A percentile compares a stretch with the other conserved stretches of the same genome.
These are phyloP conservation scores for Porites cylindrica DNA, from an alignment of 92 coral and sea anemone genomes.

Conservation along the genomic window DNA sequence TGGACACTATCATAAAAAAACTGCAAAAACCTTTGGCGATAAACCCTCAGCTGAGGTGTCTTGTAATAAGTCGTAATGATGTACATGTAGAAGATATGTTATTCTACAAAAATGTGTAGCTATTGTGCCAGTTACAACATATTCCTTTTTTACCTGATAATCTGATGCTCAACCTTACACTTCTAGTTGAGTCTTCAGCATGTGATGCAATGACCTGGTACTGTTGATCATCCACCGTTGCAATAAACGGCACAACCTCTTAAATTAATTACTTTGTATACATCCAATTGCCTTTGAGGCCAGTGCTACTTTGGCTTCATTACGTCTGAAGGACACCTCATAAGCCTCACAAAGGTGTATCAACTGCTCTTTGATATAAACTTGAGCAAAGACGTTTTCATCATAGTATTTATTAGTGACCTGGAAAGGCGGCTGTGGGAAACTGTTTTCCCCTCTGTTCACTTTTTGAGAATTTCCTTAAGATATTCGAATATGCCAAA, in stretches of 20 bases:
- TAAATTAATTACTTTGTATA: background rate
- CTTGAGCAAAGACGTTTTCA: background rate
- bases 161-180: background rate
- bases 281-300: background rate
- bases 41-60: too few relatives aligned
- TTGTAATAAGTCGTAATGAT: too few relatives aligned
- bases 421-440: constrained; percentile 8
- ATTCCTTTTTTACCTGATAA: background rate
- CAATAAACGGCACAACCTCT: background rate
- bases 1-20: too few relatives aligned
- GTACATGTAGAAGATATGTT: too few relatives aligned
- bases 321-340: background rate
- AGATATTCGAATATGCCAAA: background rate
- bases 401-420: background rate
- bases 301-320: background rate
- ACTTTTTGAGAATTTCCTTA: background rate
- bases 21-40: too few relatives aligned
- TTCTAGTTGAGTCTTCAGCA: background rate
- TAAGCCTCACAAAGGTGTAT: background rate
- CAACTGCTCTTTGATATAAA: background rate
- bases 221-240: background rate
- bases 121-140: too few relatives aligned
- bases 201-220: background rate
- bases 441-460: constrained; percentile 5
- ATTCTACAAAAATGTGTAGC: too few relatives aligned